Conservation (phyloP, 2,797 vertebrate genomes). For the Malacoraja senta region DNA sequence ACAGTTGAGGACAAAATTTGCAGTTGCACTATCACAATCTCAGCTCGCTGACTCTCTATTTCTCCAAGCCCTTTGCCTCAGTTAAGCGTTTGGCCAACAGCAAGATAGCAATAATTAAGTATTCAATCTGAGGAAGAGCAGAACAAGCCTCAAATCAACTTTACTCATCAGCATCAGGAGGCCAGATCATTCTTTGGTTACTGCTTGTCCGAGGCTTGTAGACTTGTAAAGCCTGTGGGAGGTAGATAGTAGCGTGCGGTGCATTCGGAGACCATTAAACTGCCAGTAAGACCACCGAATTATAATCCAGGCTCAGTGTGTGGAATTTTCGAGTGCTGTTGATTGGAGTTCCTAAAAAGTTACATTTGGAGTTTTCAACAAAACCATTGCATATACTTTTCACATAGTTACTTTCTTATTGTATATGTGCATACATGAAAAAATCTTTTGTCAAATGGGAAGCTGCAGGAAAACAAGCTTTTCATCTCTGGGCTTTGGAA, state of each 20-base stretch:
- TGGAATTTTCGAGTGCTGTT: neutral
- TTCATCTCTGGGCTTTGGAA: neutral
- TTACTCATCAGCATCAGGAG: neutral
- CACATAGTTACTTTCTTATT: neutral
- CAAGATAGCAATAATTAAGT: conserved; percentile 3
- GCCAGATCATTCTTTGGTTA: neutral
- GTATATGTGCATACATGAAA: neutral
- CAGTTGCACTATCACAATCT: neutral
- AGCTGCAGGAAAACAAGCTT: neutral
- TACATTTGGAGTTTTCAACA: neutral
- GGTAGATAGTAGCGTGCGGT: neutral
- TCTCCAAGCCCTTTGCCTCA: neutral
- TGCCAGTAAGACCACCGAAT: neutral
- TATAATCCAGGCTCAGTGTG: neutral
- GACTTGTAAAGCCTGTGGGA: neutral
- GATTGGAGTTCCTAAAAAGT: neutral
- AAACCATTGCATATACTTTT: too few relatives aligned
- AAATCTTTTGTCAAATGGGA: neutral
- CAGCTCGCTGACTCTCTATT: neutral
- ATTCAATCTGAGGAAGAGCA: neutral
- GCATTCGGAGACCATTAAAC: neutral
- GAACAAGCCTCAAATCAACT: neutral
- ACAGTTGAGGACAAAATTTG: neutral
- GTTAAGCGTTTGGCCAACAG: neutral
- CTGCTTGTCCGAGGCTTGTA: too few relatives aligned